Base-by-base conservation (phyloP, 2,888 invertebrate genomes). In the Stenoptilia bipunctidactyla region DNA sequence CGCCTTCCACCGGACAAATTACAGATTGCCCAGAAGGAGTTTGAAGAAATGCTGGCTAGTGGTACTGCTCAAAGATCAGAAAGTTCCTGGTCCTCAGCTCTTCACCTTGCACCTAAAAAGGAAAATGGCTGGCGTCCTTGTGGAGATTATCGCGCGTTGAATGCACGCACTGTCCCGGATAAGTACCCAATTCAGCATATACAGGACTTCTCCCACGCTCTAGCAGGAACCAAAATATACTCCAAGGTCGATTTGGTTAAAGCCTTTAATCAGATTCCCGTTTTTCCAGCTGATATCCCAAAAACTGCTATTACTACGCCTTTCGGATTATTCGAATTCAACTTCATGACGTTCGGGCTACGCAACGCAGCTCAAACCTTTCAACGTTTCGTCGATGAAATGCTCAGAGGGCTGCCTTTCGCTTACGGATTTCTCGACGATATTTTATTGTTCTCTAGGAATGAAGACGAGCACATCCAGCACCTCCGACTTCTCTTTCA, bases 301-400 rank as follows among this genome's bases (percentile, higher is more conserved):
- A 61, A 64, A 44, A 61, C 61, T 1, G 62, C n/a, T n/a, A n/a
- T n/a, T n/a, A n/a, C n/a, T n/a, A n/a, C n/a, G n/a, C n/a, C n/a
- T n/a, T n/a, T n/a, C n/a, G n/a, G n/a, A n/a, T n/a, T n/a, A n/a
- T n/a, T n/a, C n/a, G n/a, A n/a, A n/a, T n/a, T n/a, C n/a, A 25
- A 25, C 9, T 25, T 6, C 9, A 25, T 25, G 25, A 25, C 25
- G 9, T 25, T 25, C 9, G 25, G 25, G 5, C 9, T 25, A 25
- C 40, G 61, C 0, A 72, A 73, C 37, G 66, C 69, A 0, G 64
- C 56, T 0, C 66, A 70, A 39, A 62, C 63, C 25, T 25, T 25
- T 25, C 25, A 25, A 25, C 5, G 25, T 5, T 25, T 25, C 9
- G 9, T 25, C 5, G 55, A 66, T 30, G 46, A 52, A 27, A 25